Base-by-base conservation (phyloP, 2,888 invertebrate species). In the Chaetogeoica ovagalla region DNA sequence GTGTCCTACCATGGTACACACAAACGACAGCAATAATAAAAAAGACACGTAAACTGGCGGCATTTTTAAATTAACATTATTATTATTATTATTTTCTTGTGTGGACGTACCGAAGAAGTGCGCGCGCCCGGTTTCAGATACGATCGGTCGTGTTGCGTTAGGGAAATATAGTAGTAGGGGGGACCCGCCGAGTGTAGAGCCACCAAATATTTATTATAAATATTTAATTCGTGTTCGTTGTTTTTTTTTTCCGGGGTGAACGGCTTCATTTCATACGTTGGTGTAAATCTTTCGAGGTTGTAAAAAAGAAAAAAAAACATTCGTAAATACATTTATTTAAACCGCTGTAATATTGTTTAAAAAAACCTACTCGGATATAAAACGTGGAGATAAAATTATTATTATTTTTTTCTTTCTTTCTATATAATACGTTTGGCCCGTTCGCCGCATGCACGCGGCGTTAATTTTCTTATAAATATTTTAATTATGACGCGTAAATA, bases 21-120 rank as follows among this genome's bases (percentile, higher is more conserved):
- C 30, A 4, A 30, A 30, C 4, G 30, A 30, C 4, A 30, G n/a
- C 52, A n/a, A 55, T 8, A 70, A 71, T 79, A n/a, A 23, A 79
- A 79, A 71, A 71, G 79, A 79, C 71, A 71, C 79, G 79, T 79
- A 71, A 62, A 63, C 30, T 4, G 30, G 57, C 71, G 43, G 57
- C 71, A 71, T 79, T 79, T 71, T 79, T 71, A 57, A 65, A 63
- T 79, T 79, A 76, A 43, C 43, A 59, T 66, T 75, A 66, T 75
- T 74, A 30, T 63, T 72, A 43, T 75, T 74, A 55, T 73, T 72
- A 37, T 70, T 70, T 70, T 70, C 62, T 70, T 55, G 52, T 79
- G 71, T 63, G 79, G 13, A 70, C 39, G 48, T 23, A 71, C 62
- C 70, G n/a, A n/a, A n/a, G n/a, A n/a, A n/a, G n/a, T n/a, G n/a